Evolutionary conservation across 92 coral and sea anemone genomes (phyloP), one percentile per base, ranked within the genome.

Genomic region (Siderastrea radians): DNA sequence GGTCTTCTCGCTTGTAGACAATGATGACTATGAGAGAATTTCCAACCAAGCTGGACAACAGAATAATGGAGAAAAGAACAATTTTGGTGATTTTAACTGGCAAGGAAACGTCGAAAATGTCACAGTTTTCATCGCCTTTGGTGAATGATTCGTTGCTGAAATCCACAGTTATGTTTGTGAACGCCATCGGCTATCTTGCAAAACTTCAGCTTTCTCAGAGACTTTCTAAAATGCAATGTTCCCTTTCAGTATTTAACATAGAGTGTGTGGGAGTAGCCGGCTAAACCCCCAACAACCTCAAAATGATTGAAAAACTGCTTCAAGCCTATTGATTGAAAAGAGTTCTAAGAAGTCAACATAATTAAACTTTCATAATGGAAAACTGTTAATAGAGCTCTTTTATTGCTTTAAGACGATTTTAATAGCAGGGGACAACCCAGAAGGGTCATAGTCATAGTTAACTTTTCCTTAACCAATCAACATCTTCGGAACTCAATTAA

Each of bases 1-100:
- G 26, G 50, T 73, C 77, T 73, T 7, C 43, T 7, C 60, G 58
- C 5, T 73, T 50, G 17, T 51, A 73, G 26, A 73, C 77, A n/a
- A 73, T 73, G 45, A 50, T 7, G 44, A 73, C 51, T 50, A 73
- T 49, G 5, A 73, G 77, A 73, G 45, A 4, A 51, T 73, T 73
- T 1, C 77, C 77, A 51, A 73, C 46, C 46, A 73, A 73, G 13
- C 77, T 50, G 59, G 14, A 1, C 60, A 73, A 26, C 26, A 73
- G 45, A 73, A 73, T 17, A 13, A 50, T 16, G 11, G 60, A 73
- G 45, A 73, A 50, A 15, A 73, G 13, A n/a, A 50, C 7, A n/a
- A 73, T 8, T 73, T 50, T 49, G 3, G 16, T 17, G 59, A 73
- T 44, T 50, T 73, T n/a, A 14, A 17, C 61, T 51, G 77, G 59